Percentiles rank a stretch among this genome's conserved stretches.
Conservation (phyloP, 1,140 invertebrate genomes). For the Cherax destructor region DNA sequence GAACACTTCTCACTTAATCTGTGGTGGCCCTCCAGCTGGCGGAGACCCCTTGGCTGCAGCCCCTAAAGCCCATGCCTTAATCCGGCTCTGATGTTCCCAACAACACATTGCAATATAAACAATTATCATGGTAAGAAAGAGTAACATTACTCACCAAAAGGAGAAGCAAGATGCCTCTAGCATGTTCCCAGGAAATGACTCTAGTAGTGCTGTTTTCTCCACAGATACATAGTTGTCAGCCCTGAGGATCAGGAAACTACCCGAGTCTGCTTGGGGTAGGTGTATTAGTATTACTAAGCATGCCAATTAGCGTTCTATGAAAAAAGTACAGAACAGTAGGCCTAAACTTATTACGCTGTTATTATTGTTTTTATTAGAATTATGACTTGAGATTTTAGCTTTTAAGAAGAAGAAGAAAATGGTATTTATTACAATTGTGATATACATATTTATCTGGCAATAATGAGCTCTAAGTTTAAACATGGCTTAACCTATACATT, state of each 20-base stretch:
- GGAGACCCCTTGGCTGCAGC: too few relatives aligned
- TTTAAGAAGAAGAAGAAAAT: too few relatives aligned
- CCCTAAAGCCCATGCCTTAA: too few relatives aligned
- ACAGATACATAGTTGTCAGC: not conserved
- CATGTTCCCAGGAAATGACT: not conserved
- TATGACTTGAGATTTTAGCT: not conserved
- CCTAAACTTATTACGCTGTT: not conserved
- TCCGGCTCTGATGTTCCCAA: too few relatives aligned
- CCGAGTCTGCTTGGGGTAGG: not conserved
- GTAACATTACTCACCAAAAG: conserved; percentile 34
- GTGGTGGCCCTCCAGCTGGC: too few relatives aligned
- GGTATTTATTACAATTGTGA: too few relatives aligned
- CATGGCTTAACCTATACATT: too few relatives aligned
- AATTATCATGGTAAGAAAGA: not conserved
- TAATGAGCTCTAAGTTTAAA: too few relatives aligned
- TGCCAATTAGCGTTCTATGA: not conserved
- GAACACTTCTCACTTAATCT: too few relatives aligned
- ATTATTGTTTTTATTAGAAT: not conserved
- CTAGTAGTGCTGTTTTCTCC: not conserved
- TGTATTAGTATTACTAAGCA: conserved; percentile 14
- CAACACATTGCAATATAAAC: too few relatives aligned
- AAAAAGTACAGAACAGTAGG: too few relatives aligned
- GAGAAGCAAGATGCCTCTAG: conserved; percentile 11
- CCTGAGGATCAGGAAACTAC: conserved; percentile 22
- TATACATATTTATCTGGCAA: too few relatives aligned